Evolutionary conservation across 2,888 invertebrate genomes (phyloP).

Genomic region (Fragum sueziense): DNA sequence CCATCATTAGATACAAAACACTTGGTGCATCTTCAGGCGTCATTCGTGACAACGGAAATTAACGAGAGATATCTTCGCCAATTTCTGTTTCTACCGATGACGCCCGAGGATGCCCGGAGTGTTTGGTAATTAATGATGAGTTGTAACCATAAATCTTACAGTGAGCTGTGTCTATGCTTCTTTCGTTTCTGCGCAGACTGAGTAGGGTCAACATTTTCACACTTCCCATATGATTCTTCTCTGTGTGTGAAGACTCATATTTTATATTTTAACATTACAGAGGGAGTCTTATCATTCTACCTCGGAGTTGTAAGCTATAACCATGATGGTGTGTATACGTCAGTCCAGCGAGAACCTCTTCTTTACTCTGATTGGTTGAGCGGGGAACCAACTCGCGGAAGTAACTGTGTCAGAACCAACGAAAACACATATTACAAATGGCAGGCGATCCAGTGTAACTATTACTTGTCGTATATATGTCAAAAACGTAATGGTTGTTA

Average conservation of each 20-base stretch:
- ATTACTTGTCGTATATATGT: background rate
- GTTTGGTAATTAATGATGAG: too few species aligned
- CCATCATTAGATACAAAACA: too few species aligned
- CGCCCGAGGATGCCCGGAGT: background rate
- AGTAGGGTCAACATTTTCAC: background rate
- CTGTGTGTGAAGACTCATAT: background rate
- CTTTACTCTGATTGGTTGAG: background rate
- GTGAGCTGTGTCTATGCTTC: too few species aligned
- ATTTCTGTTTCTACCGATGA: background rate
- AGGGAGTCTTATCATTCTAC: background rate
- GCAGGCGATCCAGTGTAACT: background rate
- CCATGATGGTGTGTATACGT: background rate
- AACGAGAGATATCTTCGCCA: too few species aligned
- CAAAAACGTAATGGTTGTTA: constrained; percentile 1
- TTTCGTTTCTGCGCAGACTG: background rate
- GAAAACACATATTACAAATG: background rate
- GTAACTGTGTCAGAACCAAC: background rate
- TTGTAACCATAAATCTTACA: too few species aligned
- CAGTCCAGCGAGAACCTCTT: background rate
- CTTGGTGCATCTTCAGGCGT: too few species aligned
- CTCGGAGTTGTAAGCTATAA: background rate
- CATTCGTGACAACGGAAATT: too few species aligned
- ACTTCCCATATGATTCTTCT: background rate
- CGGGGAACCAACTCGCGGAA: background rate
- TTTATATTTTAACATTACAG: background rate